Conservation (phyloP, 1,140 invertebrate genomes). For the Rhopalosiphum padi region DNA sequence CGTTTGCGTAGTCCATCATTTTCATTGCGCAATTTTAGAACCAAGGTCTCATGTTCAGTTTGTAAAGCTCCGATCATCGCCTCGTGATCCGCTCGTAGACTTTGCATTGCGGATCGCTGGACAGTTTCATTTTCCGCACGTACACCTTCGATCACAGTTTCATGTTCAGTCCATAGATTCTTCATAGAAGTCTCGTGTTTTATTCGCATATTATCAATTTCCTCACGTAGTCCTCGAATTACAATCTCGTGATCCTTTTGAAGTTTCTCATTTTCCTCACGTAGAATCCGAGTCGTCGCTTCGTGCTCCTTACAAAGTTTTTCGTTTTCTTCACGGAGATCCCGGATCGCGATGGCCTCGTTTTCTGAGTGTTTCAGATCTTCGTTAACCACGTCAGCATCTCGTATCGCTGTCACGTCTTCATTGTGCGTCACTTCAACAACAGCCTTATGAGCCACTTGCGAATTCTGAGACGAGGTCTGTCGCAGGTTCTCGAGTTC, state of each 20-base stretch:
- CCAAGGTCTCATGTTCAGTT: not conserved
- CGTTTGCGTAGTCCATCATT: not conserved
- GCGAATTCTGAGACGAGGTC: not conserved
- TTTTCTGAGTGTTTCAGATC: not conserved
- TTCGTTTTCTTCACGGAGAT: not conserved
- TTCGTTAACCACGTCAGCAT: not conserved
- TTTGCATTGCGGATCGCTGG: not conserved
- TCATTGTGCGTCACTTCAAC: not conserved
- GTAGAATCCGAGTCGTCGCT: not conserved
- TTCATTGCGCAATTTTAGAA: not conserved
- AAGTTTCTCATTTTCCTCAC: not conserved
- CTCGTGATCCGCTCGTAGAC: not conserved
- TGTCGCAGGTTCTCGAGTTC: not conserved
- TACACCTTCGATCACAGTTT: not conserved
- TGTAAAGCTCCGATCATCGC: not conserved
- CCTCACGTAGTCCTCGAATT: not conserved
- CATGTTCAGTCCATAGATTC: not conserved
- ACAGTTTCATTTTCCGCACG: slow-evolving; percentile 12
- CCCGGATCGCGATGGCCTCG: not conserved
- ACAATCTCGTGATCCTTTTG: not conserved
- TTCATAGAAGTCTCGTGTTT: not conserved
- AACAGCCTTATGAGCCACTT: not conserved
- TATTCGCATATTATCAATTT: not conserved
- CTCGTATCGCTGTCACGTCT: not conserved
- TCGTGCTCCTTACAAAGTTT: not conserved